phyloP scores from a whole-genome alignment of 2,888 invertebrate species.

The Deroplatys truncata region DNA sequence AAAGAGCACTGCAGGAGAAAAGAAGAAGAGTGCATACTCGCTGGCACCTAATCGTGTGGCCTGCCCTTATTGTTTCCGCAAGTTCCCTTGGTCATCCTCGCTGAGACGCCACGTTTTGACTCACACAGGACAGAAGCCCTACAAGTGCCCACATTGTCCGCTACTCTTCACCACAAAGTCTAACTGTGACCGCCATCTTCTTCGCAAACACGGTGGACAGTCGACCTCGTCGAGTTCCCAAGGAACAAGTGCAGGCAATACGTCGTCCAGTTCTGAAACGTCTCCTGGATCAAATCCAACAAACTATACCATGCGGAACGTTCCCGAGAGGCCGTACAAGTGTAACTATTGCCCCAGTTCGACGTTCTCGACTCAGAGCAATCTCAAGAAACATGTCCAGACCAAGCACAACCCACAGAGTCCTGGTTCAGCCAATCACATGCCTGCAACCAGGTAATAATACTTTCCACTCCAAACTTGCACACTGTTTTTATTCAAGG shows the following conservation, averaged over 20 bases:
- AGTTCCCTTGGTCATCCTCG: constrained; percentile 96
- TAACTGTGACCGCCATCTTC: constrained; percentile 91
- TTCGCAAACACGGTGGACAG: constrained; percentile 73
- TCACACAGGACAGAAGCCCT: constrained; percentile 94
- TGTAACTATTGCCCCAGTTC: constrained; percentile 78
- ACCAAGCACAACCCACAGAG: constrained; percentile 56
- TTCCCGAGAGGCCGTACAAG: constrained; percentile 73
- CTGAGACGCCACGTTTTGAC: constrained; percentile 91
- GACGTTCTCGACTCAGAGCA: constrained; percentile 74
- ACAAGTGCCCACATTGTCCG: constrained; percentile 89
- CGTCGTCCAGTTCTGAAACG: constrained; percentile 41
- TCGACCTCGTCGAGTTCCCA: neutral
- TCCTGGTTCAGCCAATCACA: neutral
- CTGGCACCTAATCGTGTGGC: constrained; percentile 90
- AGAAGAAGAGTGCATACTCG: constrained; percentile 93
- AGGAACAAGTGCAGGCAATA: neutral
- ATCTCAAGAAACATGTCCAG: constrained; percentile 72
- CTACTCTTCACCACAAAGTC: constrained; percentile 94
- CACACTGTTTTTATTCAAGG: too few species aligned
- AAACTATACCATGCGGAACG: constrained; percentile 56
- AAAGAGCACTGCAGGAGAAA: constrained; percentile 43
- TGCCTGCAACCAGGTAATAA: neutral
- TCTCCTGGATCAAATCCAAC: constrained; percentile 40
- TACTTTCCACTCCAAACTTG: too few species aligned
- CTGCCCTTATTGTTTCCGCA: constrained; percentile 89